These are phyloP conservation scores for Parnassius smintheus DNA, from an alignment of 2,888 invertebrate genomes.

Conservation along the genomic window DNA sequence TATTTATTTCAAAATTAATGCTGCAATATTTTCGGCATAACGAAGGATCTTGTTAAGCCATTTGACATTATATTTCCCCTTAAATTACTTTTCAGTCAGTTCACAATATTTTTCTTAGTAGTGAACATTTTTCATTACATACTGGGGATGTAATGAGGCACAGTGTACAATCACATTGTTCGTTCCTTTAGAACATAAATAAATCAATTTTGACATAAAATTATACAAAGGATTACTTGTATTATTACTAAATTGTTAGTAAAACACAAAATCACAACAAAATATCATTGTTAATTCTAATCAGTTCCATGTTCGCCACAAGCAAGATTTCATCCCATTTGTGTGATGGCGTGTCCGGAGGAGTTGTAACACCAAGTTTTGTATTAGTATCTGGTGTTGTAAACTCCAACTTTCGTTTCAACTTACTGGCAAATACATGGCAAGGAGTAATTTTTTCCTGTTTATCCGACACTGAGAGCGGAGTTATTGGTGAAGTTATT, in stretches of 20 bases:
- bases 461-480: conserved; percentile 54
- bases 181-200: conserved; percentile 1
- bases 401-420: conserved; percentile 75
- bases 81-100: conserved; percentile 30
- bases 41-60: too few species aligned
- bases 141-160: conserved; percentile 11
- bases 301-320: conserved; percentile 81
- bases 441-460: conserved; percentile 51
- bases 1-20: too few species aligned
- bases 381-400: conserved; percentile 62
- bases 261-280: conserved; percentile 51
- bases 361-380: conserved; percentile 63
- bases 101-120: conserved; percentile 13
- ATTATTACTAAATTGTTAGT: conserved; percentile 30
- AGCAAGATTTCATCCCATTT: conserved; percentile 81
- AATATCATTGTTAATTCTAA: conserved; percentile 76
- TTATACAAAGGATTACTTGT: conserved; percentile 32
- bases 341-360: conserved; percentile 73
- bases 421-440: conserved; percentile 62
- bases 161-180: conserved; percentile 3
- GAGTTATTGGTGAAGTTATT: conserved; percentile 67
- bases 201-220: conserved; percentile 4
- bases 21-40: too few species aligned
- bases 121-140: conserved; percentile 15
- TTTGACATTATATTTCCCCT: too few species aligned